Percentiles rank a stretch among this genome's conserved stretches.
phyloP scores from a whole-genome alignment of 1,140 invertebrate species.

The Hypsibius dujardini region DNA sequence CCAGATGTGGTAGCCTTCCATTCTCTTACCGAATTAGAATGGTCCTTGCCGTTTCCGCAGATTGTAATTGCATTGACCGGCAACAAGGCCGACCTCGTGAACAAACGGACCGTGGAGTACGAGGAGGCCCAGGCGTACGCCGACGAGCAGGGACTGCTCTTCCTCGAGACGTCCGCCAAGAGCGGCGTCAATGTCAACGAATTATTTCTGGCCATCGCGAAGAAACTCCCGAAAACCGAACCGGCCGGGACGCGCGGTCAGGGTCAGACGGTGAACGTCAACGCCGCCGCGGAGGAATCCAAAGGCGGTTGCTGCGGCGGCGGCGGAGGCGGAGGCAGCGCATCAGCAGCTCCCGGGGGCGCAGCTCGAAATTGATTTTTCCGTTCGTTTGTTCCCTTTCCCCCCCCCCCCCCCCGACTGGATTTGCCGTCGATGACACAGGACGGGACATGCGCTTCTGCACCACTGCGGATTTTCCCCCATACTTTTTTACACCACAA shows the following conservation, averaged over 20 bases:
- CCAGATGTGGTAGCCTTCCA: too few relatives aligned
- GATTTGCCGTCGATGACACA: too few relatives aligned
- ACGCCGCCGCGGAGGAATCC: background rate
- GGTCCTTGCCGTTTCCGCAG: too few relatives aligned
- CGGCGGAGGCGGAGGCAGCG: background rate
- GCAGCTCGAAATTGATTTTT: too few relatives aligned
- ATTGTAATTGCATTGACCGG: slow-evolving; percentile 97
- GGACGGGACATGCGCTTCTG: too few relatives aligned
- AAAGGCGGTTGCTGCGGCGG: slow-evolving; percentile 12
- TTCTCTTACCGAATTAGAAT: too few relatives aligned
- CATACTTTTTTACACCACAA: too few relatives aligned
- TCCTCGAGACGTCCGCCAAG: slow-evolving; percentile 99
- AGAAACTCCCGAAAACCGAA: slow-evolving; percentile 90
- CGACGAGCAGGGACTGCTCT: slow-evolving; percentile 93
- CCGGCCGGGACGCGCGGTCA: slow-evolving; percentile 38
- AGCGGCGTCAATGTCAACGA: slow-evolving; percentile 99
- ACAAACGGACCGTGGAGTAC: slow-evolving; percentile 88
- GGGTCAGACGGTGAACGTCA: slow-evolving; percentile 23
- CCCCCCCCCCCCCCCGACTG: too few relatives aligned
- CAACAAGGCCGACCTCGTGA: slow-evolving; percentile 93
- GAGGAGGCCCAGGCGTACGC: slow-evolving; percentile 96
- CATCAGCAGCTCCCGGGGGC: too few relatives aligned
- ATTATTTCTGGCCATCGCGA: slow-evolving; percentile 96
- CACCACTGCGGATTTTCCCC: too few relatives aligned
- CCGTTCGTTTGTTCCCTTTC: too few relatives aligned